Conservation (phyloP, 2,888 invertebrate genomes). For the Bombylius major region DNA sequence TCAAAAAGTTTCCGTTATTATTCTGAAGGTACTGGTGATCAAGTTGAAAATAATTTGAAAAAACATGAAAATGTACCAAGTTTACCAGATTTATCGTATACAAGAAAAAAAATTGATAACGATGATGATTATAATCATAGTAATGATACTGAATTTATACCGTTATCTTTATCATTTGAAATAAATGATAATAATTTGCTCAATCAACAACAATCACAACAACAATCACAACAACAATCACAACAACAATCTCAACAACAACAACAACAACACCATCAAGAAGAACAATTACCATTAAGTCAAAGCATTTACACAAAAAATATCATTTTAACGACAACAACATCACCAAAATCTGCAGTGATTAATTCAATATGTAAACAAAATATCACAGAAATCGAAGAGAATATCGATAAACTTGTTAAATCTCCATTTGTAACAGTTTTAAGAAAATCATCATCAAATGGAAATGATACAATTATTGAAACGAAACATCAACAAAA, state of each 20-base stretch:
- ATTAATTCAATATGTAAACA: constrained; percentile 12
- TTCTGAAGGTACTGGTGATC: constrained; percentile 32
- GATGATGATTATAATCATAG: neutral
- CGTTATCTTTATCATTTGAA: constrained; percentile 25
- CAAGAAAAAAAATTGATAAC: neutral
- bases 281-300: constrained; percentile 14
- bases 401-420: constrained; percentile 30
- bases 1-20: constrained; percentile 58
- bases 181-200: constrained; percentile 33
- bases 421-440: constrained; percentile 32
- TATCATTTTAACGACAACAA: constrained; percentile 19
- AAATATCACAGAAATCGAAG: constrained; percentile 30
- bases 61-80: constrained; percentile 28
- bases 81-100: constrained; percentile 27
- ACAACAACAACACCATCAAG: constrained; percentile 4
- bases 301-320: constrained; percentile 20
- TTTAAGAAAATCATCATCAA: constrained; percentile 24
- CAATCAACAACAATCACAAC: constrained; percentile 6
- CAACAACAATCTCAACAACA: neutral
- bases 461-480: constrained; percentile 11
- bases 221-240: neutral
- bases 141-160: neutral
- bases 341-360: neutral
- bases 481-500: neutral
- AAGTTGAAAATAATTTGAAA: constrained; percentile 8